Conservation (phyloP, 2,888 invertebrate species). For the Hirtodrosophila duncani region DNA sequence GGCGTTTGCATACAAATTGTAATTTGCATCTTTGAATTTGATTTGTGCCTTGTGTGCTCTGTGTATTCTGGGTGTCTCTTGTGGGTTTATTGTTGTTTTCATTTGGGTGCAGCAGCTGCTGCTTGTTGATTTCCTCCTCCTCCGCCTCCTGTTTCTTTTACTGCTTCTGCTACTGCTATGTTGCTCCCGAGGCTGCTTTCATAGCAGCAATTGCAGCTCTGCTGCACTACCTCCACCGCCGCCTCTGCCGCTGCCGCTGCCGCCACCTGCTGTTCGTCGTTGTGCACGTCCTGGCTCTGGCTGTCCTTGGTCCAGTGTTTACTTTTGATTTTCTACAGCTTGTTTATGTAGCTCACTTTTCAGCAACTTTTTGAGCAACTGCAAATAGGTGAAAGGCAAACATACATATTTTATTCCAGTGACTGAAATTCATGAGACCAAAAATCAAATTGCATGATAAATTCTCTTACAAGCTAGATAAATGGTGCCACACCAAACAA, state of each 20-base stretch:
- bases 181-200: constrained; percentile 53
- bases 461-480: constrained; percentile 40
- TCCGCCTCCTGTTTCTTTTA: constrained; percentile 3
- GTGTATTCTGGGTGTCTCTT: constrained; percentile 35
- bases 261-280: constrained; percentile 4
- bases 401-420: constrained; percentile 28
- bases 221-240: constrained; percentile 5
- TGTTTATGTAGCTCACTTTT: constrained; percentile 22
- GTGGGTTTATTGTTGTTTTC: constrained; percentile 41
- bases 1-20: constrained; percentile 61
- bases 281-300: not conserved
- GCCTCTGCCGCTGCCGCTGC: not conserved
- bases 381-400: constrained; percentile 25
- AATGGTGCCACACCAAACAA: constrained; percentile 29
- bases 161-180: constrained; percentile 29
- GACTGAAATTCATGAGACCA: constrained; percentile 29
- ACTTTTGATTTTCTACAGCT: constrained; percentile 45
- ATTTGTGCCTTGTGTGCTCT: too few species aligned
- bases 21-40: constrained; percentile 69
- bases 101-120: constrained; percentile 22
- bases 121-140: constrained; percentile 8
- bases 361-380: constrained; percentile 27
- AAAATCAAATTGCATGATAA: constrained; percentile 53
- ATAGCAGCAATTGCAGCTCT: constrained; percentile 48
- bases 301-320: constrained; percentile 37